Percentiles rank a stretch among this genome's conserved stretches.
Evolutionary conservation across 2,888 invertebrate species (phyloP).

Genomic region (Hymenopus coronatus): DNA sequence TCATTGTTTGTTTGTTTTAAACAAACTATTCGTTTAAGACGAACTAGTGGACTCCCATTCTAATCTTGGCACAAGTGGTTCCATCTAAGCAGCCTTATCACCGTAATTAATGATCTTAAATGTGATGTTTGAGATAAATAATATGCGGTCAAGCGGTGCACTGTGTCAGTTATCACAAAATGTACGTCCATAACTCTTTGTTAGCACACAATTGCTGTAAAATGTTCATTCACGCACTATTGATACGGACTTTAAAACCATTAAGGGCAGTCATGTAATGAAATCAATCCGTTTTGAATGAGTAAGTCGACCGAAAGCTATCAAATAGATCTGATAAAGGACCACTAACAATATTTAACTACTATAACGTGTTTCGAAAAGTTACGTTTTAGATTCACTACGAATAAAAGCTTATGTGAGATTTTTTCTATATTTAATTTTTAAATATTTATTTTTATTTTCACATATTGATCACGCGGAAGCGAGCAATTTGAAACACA

Average conservation of each 20-base stretch:
- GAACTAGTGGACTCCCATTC: too few species aligned
- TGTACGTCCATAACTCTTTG: not conserved
- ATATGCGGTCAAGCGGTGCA: not conserved
- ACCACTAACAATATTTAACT: not conserved
- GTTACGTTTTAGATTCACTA: too few species aligned
- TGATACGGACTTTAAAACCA: not conserved
- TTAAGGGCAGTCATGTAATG: not conserved
- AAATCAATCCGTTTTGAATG: not conserved
- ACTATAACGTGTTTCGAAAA: too few species aligned
- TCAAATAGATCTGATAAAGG: not conserved
- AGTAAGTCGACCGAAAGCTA: not conserved
- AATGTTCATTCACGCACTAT: not conserved
- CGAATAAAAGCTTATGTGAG: too few species aligned
- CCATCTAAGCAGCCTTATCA: not conserved
- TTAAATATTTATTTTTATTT: too few species aligned
- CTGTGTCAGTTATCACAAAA: not conserved
- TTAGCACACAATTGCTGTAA: not conserved
- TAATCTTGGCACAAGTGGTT: too few species aligned
- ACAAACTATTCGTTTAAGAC: too few species aligned
- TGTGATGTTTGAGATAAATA: not conserved
- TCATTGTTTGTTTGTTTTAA: too few species aligned
- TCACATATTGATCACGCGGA: too few species aligned
- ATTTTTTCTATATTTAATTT: too few species aligned
- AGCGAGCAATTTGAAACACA: too few species aligned
- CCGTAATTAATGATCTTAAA: not conserved